phyloP scores from a whole-genome alignment of 2,113 vertebrate species.

The Bufo bufo region DNA sequence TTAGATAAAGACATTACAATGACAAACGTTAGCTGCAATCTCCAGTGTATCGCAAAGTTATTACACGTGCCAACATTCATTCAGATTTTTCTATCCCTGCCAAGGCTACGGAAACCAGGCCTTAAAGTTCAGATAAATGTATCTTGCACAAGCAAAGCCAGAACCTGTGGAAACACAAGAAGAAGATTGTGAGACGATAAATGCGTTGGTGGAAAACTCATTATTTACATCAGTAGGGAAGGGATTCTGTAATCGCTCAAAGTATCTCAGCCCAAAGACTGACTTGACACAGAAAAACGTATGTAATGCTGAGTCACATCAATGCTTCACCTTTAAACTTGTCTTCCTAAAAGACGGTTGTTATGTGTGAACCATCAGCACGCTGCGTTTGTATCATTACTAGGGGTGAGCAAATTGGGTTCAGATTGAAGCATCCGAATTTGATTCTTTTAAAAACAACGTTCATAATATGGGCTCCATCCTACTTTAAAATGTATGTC shows the following conservation, averaged over 20 bases:
- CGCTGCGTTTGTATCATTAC: too few species aligned
- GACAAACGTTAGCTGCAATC: background rate
- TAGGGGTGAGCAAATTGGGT: too few species aligned
- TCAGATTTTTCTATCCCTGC: background rate
- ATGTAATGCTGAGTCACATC: too few species aligned
- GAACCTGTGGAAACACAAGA: background rate
- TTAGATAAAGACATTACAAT: background rate
- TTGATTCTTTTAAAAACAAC: too few species aligned
- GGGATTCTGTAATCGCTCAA: background rate
- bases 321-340: too few species aligned
- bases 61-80: background rate
- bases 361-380: too few species aligned
- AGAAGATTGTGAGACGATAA: background rate
- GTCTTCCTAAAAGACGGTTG: too few species aligned
- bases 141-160: background rate
- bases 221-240: background rate
- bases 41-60: background rate
- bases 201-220: background rate
- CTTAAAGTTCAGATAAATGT: background rate
- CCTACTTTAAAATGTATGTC: too few species aligned
- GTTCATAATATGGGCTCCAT: too few species aligned
- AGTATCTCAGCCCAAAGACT: too few species aligned
- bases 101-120: background rate
- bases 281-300: too few species aligned
- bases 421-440: too few species aligned